Percentiles rank a stretch among this genome's conserved stretches.
These are phyloP conservation scores for Chromobotia macracanthus DNA, from an alignment of 2,797 vertebrate genomes.

Conservation along the genomic window DNA sequence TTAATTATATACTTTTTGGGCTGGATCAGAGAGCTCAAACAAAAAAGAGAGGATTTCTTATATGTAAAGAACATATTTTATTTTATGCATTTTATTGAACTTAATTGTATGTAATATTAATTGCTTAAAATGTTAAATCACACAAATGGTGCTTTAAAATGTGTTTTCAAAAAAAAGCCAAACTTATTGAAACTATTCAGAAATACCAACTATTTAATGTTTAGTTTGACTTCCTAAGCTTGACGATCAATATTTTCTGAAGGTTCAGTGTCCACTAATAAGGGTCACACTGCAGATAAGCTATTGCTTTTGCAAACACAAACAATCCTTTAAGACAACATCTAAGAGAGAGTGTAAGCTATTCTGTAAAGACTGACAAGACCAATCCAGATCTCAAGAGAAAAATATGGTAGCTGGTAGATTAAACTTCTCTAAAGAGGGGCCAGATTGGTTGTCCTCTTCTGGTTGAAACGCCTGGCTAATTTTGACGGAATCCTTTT, in stretches of 20 bases:
- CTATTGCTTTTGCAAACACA: too few species aligned
- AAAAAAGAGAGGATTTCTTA: not conserved
- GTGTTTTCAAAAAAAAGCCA: too few species aligned
- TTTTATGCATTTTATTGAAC: too few species aligned
- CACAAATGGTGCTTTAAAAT: too few species aligned
- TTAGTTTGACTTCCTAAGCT: too few species aligned
- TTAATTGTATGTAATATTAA: not conserved
- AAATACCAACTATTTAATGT: too few species aligned
- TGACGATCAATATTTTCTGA: too few species aligned
- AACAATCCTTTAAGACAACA: not conserved
- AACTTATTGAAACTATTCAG: too few species aligned
- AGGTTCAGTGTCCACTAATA: too few species aligned
- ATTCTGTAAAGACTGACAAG: not conserved
- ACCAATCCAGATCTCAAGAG: not conserved
- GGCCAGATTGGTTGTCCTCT: slow-evolving; percentile 13
- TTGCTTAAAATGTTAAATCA: too few species aligned
- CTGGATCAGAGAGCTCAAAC: slow-evolving; percentile 2
- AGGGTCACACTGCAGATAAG: slow-evolving; percentile 2
- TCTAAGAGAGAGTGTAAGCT: not conserved
- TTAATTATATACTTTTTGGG: too few species aligned
- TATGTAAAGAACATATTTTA: too few species aligned
- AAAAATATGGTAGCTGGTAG: slow-evolving; percentile 5
- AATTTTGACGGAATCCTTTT: slow-evolving; percentile 47
- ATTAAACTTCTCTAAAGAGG: slow-evolving; percentile 26
- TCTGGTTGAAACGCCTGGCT: slow-evolving; percentile 24